Base-by-base conservation (phyloP, 2,797 vertebrate genomes). In the Malacoraja senta region DNA sequence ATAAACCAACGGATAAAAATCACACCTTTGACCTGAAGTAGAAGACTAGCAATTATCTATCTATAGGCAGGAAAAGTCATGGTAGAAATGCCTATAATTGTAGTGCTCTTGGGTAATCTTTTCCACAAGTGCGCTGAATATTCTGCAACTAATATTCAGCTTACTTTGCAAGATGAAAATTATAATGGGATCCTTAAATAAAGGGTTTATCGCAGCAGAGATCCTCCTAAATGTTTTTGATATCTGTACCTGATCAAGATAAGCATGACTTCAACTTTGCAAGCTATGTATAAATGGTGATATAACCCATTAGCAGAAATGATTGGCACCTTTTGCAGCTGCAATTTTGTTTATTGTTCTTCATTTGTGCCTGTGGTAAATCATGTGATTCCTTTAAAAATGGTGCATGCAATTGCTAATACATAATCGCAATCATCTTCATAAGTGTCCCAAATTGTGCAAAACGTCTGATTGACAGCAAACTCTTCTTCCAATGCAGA, bases 341-440 rank as follows among this genome's bases (percentile, higher is more conserved):
- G 71, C 32, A 44, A 26, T 74, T 86, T 92, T 92, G 71, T 92
- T 74, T 74, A 91, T 91, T 92, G 72, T 38, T 76, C 44, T 76
- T 35, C 90, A 92, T 92, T 91, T 76, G 90, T 76, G 26, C 90
- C 63, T 92, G 90, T 74, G n/a, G 90, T 92, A 58, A 92, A 92
- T 44, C 71, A 92, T 92, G 71, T 92, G 24, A 53, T 92, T 74
- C 13, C 38, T 92, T 92, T 76, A 44, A 74, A 53, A 92, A 76
- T 92, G 38, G 35, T 76, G 71, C 90, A 74, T 53, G 90, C 90
- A 92, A 24, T 29, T 74, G 74, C 10, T 72, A 44, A 44, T 92
- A 68, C 84, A 68, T 88, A 88, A 88, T 88, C 44, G n/a, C 90
- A 92, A 74, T 71, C 71, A 92, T 74, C 90, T 92, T 92, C 44